Conservation (phyloP, 2,113 vertebrate genomes). For the Nasalis larvatus region DNA sequence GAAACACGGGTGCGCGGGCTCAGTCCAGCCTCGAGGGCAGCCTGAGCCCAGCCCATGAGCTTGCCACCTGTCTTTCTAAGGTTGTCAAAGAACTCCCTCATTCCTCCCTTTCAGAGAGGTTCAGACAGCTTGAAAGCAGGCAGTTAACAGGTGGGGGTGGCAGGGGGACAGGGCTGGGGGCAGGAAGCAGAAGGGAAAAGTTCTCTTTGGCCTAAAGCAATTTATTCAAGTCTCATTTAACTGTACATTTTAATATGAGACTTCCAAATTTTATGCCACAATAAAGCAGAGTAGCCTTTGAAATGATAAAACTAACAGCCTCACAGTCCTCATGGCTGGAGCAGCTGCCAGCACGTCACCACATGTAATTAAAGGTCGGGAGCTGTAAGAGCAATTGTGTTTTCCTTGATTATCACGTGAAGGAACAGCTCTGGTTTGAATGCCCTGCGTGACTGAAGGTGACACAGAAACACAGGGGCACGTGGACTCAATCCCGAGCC, state of each 20-base stretch:
- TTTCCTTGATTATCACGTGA: conserved; percentile 47
- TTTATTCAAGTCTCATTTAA: conserved; percentile 63
- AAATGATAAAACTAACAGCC: conserved; percentile 58
- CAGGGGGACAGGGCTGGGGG: not conserved
- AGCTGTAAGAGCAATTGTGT: not conserved
- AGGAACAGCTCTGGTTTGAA: conserved; percentile 43
- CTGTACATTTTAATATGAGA: conserved; percentile 65
- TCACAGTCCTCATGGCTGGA: not conserved
- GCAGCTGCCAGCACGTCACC: conserved; percentile 46
- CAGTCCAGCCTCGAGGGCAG: not conserved
- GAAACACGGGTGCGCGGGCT: not conserved
- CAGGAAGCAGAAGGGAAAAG: conserved; percentile 46
- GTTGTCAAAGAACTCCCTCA: not conserved
- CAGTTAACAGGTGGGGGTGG: not conserved
- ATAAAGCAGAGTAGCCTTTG: conserved; percentile 72
- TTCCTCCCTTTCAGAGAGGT: not conserved
- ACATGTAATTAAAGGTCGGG: conserved; percentile 70
- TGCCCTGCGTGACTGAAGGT: not conserved
- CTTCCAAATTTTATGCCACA: conserved; percentile 68
- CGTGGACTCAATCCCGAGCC: not conserved
- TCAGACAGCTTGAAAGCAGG: not conserved
- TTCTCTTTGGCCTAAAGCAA: conserved; percentile 67
- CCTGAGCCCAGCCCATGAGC: not conserved
- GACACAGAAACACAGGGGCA: not conserved
- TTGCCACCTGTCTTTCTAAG: not conserved